These are phyloP conservation scores for Dipodomys merriami DNA, from an alignment of 2,113 vertebrate genomes.

Conservation along the genomic window DNA sequence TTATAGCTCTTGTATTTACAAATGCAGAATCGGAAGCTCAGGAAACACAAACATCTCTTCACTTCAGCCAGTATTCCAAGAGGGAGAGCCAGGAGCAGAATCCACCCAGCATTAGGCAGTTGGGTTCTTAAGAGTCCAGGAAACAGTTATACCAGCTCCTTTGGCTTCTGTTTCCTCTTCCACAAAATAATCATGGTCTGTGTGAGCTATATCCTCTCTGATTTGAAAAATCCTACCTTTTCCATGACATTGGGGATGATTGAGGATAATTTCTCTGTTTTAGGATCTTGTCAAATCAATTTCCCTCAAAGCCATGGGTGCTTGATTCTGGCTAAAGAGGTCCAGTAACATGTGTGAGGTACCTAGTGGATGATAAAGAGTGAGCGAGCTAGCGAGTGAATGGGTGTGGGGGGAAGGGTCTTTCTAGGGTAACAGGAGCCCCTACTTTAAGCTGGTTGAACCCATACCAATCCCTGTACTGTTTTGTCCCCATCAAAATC, in stretches of 20 bases:
- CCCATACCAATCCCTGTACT: background rate
- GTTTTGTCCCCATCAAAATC: background rate
- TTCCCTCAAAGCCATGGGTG: background rate
- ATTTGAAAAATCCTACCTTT: background rate
- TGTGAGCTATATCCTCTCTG: background rate
- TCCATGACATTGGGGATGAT: background rate
- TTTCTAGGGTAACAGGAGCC: background rate
- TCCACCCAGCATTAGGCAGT: rapidly evolving
- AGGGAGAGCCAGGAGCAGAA: background rate
- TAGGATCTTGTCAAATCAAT: rapidly evolving
- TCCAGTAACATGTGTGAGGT: background rate
- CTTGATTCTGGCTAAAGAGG: background rate
- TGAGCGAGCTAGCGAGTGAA: too few species aligned
- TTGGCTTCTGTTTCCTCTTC: rapidly evolving
- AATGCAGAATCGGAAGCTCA: slow-evolving; percentile 57
- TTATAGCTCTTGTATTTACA: slow-evolving; percentile 68
- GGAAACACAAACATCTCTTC: background rate
- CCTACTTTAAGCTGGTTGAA: background rate
- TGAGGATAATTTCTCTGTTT: background rate
- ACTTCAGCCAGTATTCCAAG: background rate
- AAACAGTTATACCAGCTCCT: rapidly evolving
- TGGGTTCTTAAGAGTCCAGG: background rate
- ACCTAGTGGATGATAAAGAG: background rate
- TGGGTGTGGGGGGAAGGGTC: too few species aligned
- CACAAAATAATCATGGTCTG: background rate